Conservation (phyloP, 2,797 vertebrate species). For the Gouania willdenowi region DNA sequence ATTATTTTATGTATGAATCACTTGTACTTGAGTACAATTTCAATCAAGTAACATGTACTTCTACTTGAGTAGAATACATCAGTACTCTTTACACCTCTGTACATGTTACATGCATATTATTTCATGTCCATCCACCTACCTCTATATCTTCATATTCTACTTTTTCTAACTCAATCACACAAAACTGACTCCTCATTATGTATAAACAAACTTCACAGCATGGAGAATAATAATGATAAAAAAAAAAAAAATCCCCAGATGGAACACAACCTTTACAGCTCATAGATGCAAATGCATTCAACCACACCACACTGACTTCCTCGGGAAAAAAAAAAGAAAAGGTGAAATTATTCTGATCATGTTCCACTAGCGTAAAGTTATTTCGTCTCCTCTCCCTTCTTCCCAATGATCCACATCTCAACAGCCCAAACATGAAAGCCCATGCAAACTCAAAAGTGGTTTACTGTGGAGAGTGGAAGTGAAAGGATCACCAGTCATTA, state of each 20-base stretch:
- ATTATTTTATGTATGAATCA: too few species aligned
- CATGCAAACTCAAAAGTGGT: constrained; percentile 36
- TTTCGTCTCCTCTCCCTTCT: constrained; percentile 24
- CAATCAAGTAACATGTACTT: too few species aligned
- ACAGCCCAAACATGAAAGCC: constrained; percentile 18
- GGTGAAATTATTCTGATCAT: constrained; percentile 53
- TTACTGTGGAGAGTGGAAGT: constrained; percentile 23
- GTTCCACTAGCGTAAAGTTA: constrained; percentile 41
- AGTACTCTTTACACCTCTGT: too few species aligned
- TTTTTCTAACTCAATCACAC: constrained; percentile 17
- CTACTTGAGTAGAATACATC: too few species aligned
- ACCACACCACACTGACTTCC: constrained; percentile 29
- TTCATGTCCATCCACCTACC: too few species aligned
- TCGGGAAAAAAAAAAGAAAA: constrained; percentile 34
- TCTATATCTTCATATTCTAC: too few species aligned
- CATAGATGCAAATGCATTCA: constrained; percentile 45
- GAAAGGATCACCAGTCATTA: constrained; percentile 48
- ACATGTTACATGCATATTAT: too few species aligned
- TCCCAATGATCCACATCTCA: constrained; percentile 18
- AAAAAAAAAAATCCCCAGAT: too few species aligned
- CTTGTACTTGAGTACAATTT: too few species aligned
- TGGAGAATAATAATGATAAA: constrained; percentile 41
- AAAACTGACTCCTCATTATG: constrained; percentile 25
- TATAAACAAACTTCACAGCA: constrained; percentile 12
- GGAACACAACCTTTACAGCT: constrained; percentile 34